Evolutionary conservation across 2,113 vertebrate genomes (phyloP), one percentile per base, ranked within the genome.

Genomic region (Sardina pilchardus): DNA sequence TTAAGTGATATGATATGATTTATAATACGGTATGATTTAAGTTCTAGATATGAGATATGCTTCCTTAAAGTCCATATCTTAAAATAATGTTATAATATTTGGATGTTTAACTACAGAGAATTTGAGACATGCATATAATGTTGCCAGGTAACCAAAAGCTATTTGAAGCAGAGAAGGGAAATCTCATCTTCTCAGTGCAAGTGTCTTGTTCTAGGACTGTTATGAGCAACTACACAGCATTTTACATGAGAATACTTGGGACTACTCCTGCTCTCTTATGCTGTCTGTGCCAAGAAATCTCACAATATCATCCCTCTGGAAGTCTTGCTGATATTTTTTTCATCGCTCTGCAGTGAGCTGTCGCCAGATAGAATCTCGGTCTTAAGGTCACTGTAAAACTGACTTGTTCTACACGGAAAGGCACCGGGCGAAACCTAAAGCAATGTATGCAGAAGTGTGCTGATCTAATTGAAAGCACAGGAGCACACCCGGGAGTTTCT

Each of bases 401-500:
- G 10, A 78, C 30, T 78, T 17, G 71, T 36, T 78, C 71, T 78
- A 36, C 30, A 34, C 71, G 36, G 30, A 78, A 36, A 78, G 17
- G 12, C 71, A 34, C 71, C 5, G 71, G 39, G 30, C 30, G 39
- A 9, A 10, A 36, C 34, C 71, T 78, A 78, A 34, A 78, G 17
- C 71, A 78, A 5, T 36, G 30, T 36, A 78, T 16, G 34, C 71
- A 78, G 26, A 1, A 36, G 1, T 34, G 26, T 17, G 34, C 34
- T 36, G 71, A 78, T 30, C 71, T 78, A 78, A 78, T 78, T 39
- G 71, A 78, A 78, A 78, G 30, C 30, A 78, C 71, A 78, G 71
- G 16, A 78, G 39, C 71, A 78, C 71, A 17, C 71, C 47, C 71
- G 87, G 92, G 81, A 81, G 36, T 67, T 89, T 89, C 81, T 78